These are phyloP conservation scores for Heterotilapia buettikoferi DNA, from an alignment of 2,113 vertebrate genomes.

Conservation along the genomic window DNA sequence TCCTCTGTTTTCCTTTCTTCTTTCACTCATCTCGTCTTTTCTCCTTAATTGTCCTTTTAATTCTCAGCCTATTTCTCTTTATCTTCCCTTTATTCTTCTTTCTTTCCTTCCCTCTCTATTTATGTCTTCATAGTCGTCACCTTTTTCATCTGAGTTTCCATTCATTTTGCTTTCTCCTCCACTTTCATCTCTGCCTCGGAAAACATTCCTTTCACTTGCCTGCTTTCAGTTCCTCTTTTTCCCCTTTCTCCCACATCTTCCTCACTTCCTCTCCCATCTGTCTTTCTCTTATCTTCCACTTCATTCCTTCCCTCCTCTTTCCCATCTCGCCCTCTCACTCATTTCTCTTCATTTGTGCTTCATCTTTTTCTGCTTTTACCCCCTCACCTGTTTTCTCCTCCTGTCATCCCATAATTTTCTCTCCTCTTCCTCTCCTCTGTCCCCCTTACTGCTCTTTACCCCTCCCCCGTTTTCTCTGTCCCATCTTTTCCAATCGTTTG, in stretches of 20 bases:
- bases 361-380: not conserved
- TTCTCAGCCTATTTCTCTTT: not conserved
- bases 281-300: not conserved
- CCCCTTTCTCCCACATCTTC: not conserved
- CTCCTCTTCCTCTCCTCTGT: not conserved
- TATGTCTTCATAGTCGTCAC: not conserved
- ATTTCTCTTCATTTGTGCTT: not conserved
- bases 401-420: not conserved
- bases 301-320: not conserved
- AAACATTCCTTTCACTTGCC: not conserved
- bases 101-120: no score
- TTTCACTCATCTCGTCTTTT: not conserved
- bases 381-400: not conserved
- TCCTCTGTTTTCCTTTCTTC: not conserved
- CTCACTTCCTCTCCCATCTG: not conserved
- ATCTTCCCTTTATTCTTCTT: not conserved
- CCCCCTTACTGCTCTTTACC: not conserved
- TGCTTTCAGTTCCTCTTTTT: not conserved
- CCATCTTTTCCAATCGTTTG: conserved; percentile 6
- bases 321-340: not conserved
- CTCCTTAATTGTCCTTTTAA: not conserved
- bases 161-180: not conserved
- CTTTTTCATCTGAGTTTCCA: not conserved
- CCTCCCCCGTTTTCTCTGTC: not conserved
- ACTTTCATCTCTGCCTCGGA: not conserved